A percentile compares a stretch with the other conserved stretches of the same genome.
These are phyloP conservation scores for Neogobius melanostomus DNA, from an alignment of 2,113 vertebrate genomes.

Conservation along the genomic window DNA sequence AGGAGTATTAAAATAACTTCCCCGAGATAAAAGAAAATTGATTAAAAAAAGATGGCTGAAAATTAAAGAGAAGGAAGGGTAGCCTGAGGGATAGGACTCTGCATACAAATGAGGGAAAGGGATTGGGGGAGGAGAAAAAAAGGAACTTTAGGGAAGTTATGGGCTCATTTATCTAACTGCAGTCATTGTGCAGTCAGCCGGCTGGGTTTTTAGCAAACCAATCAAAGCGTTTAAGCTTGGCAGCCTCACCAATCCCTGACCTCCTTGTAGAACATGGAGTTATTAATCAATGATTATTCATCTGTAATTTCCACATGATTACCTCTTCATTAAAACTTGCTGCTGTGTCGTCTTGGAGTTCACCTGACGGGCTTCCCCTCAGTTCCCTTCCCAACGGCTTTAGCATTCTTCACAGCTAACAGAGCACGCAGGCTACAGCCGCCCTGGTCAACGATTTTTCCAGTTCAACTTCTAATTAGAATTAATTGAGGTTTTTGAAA, in stretches of 20 bases:
- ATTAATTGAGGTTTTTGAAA: conserved; percentile 57
- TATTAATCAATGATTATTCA: conserved; percentile 69
- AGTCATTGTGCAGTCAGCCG: conserved; percentile 57
- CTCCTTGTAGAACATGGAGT: conserved; percentile 71
- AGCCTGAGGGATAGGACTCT: conserved; percentile 74
- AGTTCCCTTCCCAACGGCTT: conserved; percentile 29
- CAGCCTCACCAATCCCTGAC: conserved; percentile 64
- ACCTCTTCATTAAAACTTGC: conserved; percentile 66
- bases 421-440: conserved; percentile 23
- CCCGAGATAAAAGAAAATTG: conserved; percentile 81
- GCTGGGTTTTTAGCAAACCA: conserved; percentile 68
- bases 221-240: conserved; percentile 67
- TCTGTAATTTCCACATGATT: conserved; percentile 69
- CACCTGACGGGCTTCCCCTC: conserved; percentile 40
- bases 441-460: conserved; percentile 32
- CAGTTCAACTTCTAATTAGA: conserved; percentile 41
- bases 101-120: conserved; percentile 75
- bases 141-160: conserved; percentile 72
- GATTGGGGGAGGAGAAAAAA: conserved; percentile 50
- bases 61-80: conserved; percentile 76
- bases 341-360: conserved; percentile 41
- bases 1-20: conserved; percentile 81
- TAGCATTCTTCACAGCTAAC: conserved; percentile 34
- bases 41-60: conserved; percentile 81
- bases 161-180: conserved; percentile 74